phyloP scores from a whole-genome alignment of 1,140 invertebrate species.

The Temnothorax longispinosus region DNA sequence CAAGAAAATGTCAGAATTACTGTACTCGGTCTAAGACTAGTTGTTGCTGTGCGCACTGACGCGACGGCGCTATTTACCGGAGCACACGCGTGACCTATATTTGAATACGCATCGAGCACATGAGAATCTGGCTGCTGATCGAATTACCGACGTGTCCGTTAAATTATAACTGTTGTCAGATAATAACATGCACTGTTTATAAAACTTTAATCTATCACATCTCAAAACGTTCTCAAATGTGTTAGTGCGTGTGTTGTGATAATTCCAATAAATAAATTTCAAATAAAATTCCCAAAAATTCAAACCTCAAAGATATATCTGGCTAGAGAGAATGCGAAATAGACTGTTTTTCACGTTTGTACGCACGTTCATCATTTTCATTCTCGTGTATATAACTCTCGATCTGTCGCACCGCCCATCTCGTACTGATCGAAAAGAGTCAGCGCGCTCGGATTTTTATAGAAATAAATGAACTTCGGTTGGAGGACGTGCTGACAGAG shows the following conservation, averaged over 20 bases:
- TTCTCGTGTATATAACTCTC: neutral
- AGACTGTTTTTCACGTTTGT: neutral
- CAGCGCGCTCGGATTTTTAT: slow-evolving; percentile 60
- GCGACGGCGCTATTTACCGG: slow-evolving; percentile 33
- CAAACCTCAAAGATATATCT: neutral
- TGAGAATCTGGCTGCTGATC: neutral
- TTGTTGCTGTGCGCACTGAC: slow-evolving; percentile 15
- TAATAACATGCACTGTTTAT: neutral
- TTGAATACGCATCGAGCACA: neutral
- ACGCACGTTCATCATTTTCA: neutral
- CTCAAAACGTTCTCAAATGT: neutral
- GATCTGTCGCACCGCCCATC: neutral
- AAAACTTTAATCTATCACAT: neutral
- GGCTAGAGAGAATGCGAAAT: neutral
- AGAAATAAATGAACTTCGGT: slow-evolving; percentile 42
- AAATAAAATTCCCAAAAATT: neutral
- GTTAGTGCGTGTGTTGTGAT: neutral
- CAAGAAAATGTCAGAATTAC: slow-evolving; percentile 50
- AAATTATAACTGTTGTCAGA: neutral
- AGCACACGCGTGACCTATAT: neutral
- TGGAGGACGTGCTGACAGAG: slow-evolving; percentile 67
- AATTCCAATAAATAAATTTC: neutral
- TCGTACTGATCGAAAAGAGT: slow-evolving; percentile 21
- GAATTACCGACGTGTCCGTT: neutral
- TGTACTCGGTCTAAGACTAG: neutral